Conservation (phyloP, 2,797 vertebrate genomes). For the Pangasius macronema region DNA sequence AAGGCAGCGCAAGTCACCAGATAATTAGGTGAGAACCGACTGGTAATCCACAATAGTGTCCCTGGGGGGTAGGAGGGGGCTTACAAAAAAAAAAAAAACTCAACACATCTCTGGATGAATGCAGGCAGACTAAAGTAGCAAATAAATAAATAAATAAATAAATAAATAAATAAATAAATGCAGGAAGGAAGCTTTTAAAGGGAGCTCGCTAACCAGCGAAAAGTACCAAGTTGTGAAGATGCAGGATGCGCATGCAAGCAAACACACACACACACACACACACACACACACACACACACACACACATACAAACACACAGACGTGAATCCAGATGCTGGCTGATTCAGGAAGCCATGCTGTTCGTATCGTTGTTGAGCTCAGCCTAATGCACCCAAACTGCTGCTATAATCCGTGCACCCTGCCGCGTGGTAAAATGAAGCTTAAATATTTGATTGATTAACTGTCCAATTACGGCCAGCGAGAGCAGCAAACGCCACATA, state of each 20-base stretch:
- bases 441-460: conserved; percentile 87
- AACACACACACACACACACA: conserved; percentile 35
- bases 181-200: conserved; percentile 68
- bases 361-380: conserved; percentile 66
- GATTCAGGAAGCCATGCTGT: conserved; percentile 64
- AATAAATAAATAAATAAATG: conserved; percentile 60
- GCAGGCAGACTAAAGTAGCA: conserved; percentile 48
- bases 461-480: conserved; percentile 72
- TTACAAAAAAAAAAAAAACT: conserved; percentile 39
- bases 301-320: not conserved
- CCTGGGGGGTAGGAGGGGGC: conserved; percentile 68
- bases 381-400: conserved; percentile 73
- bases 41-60: conserved; percentile 79
- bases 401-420: conserved; percentile 79
- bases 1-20: conserved; percentile 79
- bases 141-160: conserved; percentile 66
- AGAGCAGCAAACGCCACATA: conserved; percentile 62
- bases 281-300: conserved; percentile 16
- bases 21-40: conserved; percentile 83
- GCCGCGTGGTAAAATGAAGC: conserved; percentile 78
- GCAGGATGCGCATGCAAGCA: conserved; percentile 61
- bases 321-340: conserved; percentile 53
- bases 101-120: conserved; percentile 49
- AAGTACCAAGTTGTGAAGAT: conserved; percentile 69
- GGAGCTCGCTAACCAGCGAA: conserved; percentile 71